These are phyloP conservation scores for Mnemiopsis leidyi DNA, from an alignment of 37 sponge, comb jelly and placozoan genomes.

Conservation along the genomic window DNA sequence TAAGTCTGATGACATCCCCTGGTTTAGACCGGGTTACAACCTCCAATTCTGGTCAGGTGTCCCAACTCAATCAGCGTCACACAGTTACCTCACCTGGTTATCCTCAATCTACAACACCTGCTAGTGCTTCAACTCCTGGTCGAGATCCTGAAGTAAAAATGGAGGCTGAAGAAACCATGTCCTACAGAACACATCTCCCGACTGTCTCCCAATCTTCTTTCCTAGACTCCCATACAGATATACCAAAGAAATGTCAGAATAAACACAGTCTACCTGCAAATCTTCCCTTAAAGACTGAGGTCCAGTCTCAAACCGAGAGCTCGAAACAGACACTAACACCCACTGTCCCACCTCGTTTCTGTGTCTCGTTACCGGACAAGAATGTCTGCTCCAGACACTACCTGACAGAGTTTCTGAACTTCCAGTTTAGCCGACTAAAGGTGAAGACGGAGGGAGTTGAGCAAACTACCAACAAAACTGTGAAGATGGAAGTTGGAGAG, in stretches of 20 bases:
- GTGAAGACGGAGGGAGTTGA: not conserved
- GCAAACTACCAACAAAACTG: not conserved
- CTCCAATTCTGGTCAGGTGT: not conserved
- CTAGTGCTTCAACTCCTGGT: not conserved
- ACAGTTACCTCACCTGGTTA: not conserved
- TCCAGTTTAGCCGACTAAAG: not conserved
- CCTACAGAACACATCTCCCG: no score
- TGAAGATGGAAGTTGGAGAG: not conserved
- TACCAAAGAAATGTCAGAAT: not conserved
- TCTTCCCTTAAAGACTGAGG: not conserved
- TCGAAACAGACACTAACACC: no score
- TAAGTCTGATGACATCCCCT: not conserved
- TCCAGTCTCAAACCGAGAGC: not conserved
- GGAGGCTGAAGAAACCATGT: no score
- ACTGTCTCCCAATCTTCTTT: not conserved
- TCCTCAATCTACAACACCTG: not conserved
- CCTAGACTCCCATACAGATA: not conserved
- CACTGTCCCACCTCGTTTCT: not conserved
- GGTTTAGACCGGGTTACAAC: not conserved
- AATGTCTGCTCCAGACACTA: not conserved
- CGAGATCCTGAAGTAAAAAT: not conserved
- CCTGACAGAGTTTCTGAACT: not conserved
- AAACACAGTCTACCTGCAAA: not conserved
- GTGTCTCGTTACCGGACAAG: not conserved
- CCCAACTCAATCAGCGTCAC: not conserved